Evolutionary conservation across 2,888 invertebrate species (phyloP).

Genomic region (Microctonus aethiopoides): DNA sequence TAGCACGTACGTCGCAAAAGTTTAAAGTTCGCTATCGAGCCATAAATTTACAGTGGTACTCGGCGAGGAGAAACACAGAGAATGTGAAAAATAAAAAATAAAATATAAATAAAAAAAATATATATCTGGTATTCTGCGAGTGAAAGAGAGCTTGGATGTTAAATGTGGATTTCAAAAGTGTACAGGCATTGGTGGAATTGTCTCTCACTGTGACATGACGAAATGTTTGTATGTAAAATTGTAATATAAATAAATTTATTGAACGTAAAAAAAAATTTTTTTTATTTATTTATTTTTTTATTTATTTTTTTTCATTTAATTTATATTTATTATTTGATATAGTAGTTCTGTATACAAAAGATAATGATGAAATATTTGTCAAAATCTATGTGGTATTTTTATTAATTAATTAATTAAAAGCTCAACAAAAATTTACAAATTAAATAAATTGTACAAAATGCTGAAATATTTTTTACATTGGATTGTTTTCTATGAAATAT

Average conservation of each 20-base stretch:
- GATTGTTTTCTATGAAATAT: background rate
- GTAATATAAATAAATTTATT: too few relatives aligned
- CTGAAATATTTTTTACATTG: background rate
- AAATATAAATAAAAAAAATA: background rate
- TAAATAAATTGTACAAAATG: too few relatives aligned
- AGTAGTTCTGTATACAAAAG: too few relatives aligned
- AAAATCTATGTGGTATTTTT: too few relatives aligned
- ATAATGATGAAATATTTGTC: too few relatives aligned
- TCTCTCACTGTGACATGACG: background rate
- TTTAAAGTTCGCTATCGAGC: conserved; percentile 40
- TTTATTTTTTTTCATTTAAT: too few relatives aligned
- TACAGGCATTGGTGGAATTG: background rate
- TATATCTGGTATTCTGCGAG: background rate
- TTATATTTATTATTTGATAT: too few relatives aligned
- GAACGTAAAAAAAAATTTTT: too few relatives aligned
- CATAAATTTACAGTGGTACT: conserved; percentile 40
- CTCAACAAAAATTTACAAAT: too few relatives aligned
- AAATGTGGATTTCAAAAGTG: background rate
- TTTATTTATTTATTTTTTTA: too few relatives aligned
- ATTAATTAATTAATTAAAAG: too few relatives aligned
- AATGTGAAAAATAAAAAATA: conserved; percentile 18
- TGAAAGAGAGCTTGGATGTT: background rate
- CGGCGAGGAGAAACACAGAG: conserved; percentile 17
- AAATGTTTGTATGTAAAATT: too few relatives aligned
- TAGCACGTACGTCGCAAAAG: conserved; percentile 18